Percentiles rank a stretch among this genome's conserved stretches.
These are phyloP conservation scores for Pogona vitticeps DNA, from an alignment of 2,113 vertebrate species.

Conservation along the genomic window DNA sequence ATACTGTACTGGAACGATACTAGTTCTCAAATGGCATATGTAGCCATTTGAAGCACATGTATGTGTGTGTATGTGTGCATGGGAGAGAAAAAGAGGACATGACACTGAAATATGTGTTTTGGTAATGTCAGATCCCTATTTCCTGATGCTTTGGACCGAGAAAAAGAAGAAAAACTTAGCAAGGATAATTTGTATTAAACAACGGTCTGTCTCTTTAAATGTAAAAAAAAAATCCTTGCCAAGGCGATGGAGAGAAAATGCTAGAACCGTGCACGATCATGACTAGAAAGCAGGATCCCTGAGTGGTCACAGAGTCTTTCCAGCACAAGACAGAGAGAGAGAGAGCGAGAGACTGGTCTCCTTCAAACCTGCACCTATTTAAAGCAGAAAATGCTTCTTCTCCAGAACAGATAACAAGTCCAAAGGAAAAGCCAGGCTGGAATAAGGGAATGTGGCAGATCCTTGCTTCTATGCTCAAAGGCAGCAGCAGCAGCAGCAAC, in stretches of 20 bases:
- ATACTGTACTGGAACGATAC: not conserved
- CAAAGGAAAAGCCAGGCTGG: constrained; percentile 57
- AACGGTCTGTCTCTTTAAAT: constrained; percentile 83
- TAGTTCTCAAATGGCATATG: not conserved
- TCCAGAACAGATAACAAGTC: constrained; percentile 66
- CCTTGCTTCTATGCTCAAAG: constrained; percentile 76
- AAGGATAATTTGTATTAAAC: constrained; percentile 55
- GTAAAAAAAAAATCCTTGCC: constrained; percentile 72
- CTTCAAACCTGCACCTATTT: constrained; percentile 67
- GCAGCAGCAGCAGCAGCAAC: constrained; percentile 58
- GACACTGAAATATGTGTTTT: rapidly evolving
- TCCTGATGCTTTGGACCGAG: not conserved
- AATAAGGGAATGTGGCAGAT: constrained; percentile 78
- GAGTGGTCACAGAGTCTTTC: constrained; percentile 74
- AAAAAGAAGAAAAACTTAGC: constrained; percentile 32
- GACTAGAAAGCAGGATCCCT: constrained; percentile 83
- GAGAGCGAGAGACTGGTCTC: constrained; percentile 55
- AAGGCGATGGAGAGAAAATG: constrained; percentile 86
- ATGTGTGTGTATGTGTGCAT: not conserved
- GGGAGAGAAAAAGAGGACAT: not conserved
- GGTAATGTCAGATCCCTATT: not conserved
- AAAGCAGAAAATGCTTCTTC: constrained; percentile 68
- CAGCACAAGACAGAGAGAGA: constrained; percentile 52
- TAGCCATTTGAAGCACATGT: not conserved
- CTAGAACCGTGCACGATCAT: constrained; percentile 85